Evolutionary conservation across 2,797 vertebrate genomes (phyloP).

Genomic region (Microtus agrestis): DNA sequence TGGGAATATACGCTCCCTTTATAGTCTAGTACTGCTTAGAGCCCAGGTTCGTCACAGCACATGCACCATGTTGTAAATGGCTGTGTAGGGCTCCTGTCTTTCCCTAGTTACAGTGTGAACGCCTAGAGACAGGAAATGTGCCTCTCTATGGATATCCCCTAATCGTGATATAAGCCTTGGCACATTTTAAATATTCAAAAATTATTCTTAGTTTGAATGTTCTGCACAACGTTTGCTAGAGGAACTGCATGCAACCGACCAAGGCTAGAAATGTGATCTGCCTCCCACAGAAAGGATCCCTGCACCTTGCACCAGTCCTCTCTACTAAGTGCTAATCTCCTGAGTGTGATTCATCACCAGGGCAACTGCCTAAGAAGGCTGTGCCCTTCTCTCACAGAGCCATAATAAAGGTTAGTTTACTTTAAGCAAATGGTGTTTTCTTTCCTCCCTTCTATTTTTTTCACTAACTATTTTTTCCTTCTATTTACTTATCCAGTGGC

Average conservation of each 20-base stretch:
- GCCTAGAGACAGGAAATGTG: neutral
- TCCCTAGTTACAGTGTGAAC: neutral
- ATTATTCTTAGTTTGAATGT: neutral
- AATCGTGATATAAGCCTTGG: neutral
- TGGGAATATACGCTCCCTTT: neutral
- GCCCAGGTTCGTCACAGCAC: neutral
- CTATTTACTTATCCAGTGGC: slow-evolving; percentile 60
- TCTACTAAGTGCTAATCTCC: slow-evolving; percentile 48
- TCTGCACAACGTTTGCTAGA: neutral
- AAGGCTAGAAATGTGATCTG: slow-evolving; percentile 54
- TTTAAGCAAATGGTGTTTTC: slow-evolving; percentile 71
- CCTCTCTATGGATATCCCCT: neutral
- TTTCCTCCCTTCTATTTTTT: slow-evolving; percentile 51
- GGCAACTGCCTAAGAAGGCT: slow-evolving; percentile 56
- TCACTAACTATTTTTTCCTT: slow-evolving; percentile 55
- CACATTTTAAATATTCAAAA: neutral
- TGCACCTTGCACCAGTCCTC: neutral
- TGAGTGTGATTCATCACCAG: slow-evolving; percentile 58
- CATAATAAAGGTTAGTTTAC: slow-evolving; percentile 62
- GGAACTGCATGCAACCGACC: neutral
- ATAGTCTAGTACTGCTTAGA: neutral
- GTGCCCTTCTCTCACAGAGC: slow-evolving; percentile 63
- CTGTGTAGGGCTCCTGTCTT: neutral
- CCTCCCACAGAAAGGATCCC: neutral
- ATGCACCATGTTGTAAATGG: neutral